A percentile compares a stretch with the other conserved stretches of the same genome.
phyloP scores from a whole-genome alignment of 2,888 invertebrate species.

The Nomada goodeniana region DNA sequence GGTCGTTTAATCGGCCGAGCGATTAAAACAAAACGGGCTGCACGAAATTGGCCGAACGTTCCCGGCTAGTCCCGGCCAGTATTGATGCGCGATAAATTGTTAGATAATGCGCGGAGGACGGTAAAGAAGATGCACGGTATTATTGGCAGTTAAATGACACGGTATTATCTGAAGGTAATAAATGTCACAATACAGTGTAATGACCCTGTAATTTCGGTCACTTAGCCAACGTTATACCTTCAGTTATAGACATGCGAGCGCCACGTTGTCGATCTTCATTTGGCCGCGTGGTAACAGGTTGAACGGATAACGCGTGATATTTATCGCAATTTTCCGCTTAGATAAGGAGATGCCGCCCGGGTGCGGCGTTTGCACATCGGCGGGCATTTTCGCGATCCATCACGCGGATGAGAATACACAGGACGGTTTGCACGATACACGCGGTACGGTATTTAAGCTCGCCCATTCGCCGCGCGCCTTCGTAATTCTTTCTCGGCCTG shows the following conservation, averaged over 20 bases:
- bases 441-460: conserved; percentile 14
- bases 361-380: conserved; percentile 9
- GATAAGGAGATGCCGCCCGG: conserved; percentile 20
- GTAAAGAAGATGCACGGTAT: conserved; percentile 61
- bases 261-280: conserved; percentile 50
- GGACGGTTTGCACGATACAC: neutral
- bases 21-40: neutral
- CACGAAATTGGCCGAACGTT: neutral
- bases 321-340: conserved; percentile 51
- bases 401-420: conserved; percentile 16
- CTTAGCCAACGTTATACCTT: conserved; percentile 51
- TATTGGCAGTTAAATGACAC: conserved; percentile 72
- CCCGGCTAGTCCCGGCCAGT: neutral
- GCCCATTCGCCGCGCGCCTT: conserved; percentile 45
- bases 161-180: conserved; percentile 69
- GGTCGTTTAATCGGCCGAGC: too few species aligned
- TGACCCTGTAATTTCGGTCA: conserved; percentile 69
- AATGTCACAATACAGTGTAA: conserved; percentile 72
- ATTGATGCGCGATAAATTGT: conserved; percentile 37
- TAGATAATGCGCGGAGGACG: conserved; percentile 27
- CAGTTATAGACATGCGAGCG: conserved; percentile 57
- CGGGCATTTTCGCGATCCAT: conserved; percentile 36
- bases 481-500: conserved; percentile 54
- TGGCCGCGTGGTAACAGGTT: conserved; percentile 49
- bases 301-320: conserved; percentile 55